Conservation (phyloP, 2,113 vertebrate genomes). For the Leucoraja erinaceus region DNA sequence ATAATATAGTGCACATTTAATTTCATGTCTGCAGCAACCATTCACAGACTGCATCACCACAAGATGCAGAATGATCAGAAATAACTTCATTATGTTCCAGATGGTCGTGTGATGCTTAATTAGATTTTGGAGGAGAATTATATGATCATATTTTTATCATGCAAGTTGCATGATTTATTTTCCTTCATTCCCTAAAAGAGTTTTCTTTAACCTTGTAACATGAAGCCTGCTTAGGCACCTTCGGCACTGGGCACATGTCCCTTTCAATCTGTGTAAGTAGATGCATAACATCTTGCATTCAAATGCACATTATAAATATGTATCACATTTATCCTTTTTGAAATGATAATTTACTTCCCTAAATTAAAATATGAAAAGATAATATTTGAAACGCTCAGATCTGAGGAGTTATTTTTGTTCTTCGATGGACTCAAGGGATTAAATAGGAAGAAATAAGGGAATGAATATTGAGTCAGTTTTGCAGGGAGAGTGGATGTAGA, state of each 20-base stretch:
- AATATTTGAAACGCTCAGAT: neutral
- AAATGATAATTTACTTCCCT: neutral
- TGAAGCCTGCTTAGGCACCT: neutral
- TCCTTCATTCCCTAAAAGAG: neutral
- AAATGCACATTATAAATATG: neutral
- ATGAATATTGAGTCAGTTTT: neutral
- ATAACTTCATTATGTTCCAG: neutral
- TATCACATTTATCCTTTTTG: neutral
- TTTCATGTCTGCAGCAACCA: conserved; percentile 3
- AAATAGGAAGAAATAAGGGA: neutral
- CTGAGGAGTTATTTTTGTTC: neutral
- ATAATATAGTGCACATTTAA: too few species aligned
- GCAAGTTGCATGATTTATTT: conserved; percentile 17
- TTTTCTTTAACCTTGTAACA: neutral
- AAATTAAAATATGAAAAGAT: neutral
- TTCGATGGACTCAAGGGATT: neutral
- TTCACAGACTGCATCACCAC: neutral
- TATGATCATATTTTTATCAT: neutral
- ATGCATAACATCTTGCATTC: too few species aligned
- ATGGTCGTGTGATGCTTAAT: conserved; percentile 13
- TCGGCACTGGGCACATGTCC: too few species aligned
- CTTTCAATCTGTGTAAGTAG: too few species aligned
- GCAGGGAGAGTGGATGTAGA: neutral
- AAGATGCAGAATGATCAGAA: neutral
- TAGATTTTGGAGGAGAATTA: conserved; percentile 1